These are phyloP conservation scores for Narcine bancroftii DNA, from an alignment of 2,113 vertebrate genomes.

Conservation along the genomic window DNA sequence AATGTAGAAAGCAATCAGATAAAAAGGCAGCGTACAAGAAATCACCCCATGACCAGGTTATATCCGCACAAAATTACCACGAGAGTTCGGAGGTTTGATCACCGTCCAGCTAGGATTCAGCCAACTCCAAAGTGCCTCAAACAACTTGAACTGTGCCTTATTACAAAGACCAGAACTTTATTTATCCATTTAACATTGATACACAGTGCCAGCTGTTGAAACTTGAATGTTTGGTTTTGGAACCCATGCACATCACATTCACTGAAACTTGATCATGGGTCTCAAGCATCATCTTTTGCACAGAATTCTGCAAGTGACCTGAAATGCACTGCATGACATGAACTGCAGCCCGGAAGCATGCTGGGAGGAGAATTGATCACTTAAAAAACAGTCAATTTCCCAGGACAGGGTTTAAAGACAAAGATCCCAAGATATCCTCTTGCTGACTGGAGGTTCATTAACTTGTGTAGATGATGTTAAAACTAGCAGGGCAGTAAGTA, in stretches of 20 bases:
- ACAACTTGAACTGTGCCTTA: constrained; percentile 45
- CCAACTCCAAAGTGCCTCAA: constrained; percentile 57
- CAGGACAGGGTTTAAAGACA: constrained; percentile 17
- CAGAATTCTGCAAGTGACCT: constrained; percentile 35
- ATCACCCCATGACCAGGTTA: constrained; percentile 61
- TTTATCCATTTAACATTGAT: constrained; percentile 38
- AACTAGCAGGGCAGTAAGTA: constrained; percentile 45
- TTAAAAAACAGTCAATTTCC: background rate
- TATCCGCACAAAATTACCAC: constrained; percentile 54
- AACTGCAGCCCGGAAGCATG: constrained; percentile 37
- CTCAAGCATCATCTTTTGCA: constrained; percentile 39
- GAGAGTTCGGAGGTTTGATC: constrained; percentile 87
- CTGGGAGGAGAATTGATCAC: background rate
- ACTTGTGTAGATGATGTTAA: constrained; percentile 42
- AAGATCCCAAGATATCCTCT: constrained; percentile 52
- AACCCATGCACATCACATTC: background rate
- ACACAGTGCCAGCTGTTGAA: constrained; percentile 45
- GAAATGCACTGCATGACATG: constrained; percentile 42
- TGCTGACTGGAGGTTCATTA: constrained; percentile 39
- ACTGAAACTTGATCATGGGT: background rate
- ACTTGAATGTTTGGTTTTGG: constrained; percentile 45
- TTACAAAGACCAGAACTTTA: constrained; percentile 39
- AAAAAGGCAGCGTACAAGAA: constrained; percentile 50
- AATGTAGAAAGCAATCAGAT: constrained; percentile 51
- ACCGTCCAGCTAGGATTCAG: background rate